Evolutionary conservation across 1,140 invertebrate genomes (phyloP).

Genomic region (Cheumatopsyche charites): DNA sequence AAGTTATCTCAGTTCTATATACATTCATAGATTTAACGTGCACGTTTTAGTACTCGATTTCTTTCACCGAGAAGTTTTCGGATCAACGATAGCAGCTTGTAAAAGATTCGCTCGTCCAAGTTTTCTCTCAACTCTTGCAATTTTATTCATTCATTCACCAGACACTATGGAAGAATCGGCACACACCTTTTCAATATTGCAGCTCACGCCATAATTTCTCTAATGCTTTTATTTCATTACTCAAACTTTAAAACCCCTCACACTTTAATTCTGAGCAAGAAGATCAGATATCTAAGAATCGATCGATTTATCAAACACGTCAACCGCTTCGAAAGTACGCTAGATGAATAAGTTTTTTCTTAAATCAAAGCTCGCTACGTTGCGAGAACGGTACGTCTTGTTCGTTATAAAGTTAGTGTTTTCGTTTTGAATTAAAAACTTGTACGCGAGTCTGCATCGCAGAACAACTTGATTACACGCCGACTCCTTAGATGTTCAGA

Average conservation of each 20-base stretch:
- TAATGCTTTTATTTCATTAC: not conserved
- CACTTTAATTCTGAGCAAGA: too few species aligned
- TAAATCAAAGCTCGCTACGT: not conserved
- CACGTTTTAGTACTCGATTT: not conserved
- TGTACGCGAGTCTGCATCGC: not conserved
- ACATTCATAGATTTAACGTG: conserved; percentile 19
- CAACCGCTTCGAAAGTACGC: too few species aligned
- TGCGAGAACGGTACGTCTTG: not conserved
- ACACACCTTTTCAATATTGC: not conserved
- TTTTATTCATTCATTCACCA: conserved; percentile 27
- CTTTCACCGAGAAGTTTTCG: not conserved
- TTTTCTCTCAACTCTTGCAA: conserved; percentile 13
- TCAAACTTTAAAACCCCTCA: too few species aligned
- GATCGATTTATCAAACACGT: too few species aligned
- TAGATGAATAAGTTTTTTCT: not conserved
- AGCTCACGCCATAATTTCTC: conserved; percentile 1
- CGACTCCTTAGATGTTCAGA: too few species aligned
- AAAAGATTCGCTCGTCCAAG: conserved; percentile 31
- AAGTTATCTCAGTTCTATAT: conserved; percentile 17
- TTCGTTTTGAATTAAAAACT: conserved; percentile 28
- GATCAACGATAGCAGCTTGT: conserved; percentile 21
- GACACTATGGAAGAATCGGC: not conserved
- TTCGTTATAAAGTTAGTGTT: not conserved
- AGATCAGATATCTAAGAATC: too few species aligned
- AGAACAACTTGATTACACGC: too few species aligned